These are phyloP conservation scores for Pristionchus japonicus DNA, from an alignment of 2,888 invertebrate species.

Conservation along the genomic window DNA sequence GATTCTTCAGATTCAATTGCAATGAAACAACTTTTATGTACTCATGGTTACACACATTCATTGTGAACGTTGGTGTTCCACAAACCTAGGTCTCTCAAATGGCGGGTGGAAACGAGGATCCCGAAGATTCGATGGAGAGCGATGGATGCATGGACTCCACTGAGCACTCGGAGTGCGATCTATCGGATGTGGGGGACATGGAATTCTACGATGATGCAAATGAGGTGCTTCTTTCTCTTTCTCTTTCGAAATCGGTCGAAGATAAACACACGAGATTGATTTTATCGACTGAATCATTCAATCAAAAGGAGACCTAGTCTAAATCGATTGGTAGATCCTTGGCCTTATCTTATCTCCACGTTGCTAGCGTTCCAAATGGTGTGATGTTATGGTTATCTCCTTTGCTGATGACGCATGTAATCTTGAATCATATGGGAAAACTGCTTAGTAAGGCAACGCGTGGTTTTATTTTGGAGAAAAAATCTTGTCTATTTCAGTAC, in stretches of 20 bases:
- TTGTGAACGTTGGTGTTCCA: background rate
- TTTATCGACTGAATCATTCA: no score
- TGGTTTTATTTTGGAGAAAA: background rate
- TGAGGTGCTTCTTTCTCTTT: background rate
- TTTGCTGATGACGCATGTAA: background rate
- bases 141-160: background rate
- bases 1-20: no score
- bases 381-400: background rate
- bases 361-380: background rate
- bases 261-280: background rate
- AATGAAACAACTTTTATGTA: no score
- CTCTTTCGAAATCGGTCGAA: background rate
- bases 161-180: background rate
- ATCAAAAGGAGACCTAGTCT: no score
- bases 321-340: no score
- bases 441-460: background rate
- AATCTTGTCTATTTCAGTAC: conserved; percentile 1
- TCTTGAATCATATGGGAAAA: background rate
- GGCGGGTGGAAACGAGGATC: conserved; percentile 26
- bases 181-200: conserved; percentile 1
- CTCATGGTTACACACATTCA: background rate
- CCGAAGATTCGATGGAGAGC: background rate
- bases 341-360: background rate
- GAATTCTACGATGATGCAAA: background rate
- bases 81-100: background rate